Conservation (phyloP, 2,113 vertebrate species). For the Melospiza georgiana region DNA sequence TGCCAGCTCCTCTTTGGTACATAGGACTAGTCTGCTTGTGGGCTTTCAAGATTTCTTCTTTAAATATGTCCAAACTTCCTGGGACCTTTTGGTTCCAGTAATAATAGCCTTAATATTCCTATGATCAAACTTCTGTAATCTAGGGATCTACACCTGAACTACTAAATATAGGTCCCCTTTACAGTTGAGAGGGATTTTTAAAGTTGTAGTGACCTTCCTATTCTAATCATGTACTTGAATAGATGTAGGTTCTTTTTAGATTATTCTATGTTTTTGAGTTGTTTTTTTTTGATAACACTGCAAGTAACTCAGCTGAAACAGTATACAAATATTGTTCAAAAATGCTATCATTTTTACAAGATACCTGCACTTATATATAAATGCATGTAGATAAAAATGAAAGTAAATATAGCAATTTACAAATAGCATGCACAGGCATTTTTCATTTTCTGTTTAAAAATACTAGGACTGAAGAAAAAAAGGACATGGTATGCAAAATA, state of each 20-base stretch:
- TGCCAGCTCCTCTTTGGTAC: not conserved
- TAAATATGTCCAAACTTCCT: not conserved
- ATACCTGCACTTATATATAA: not conserved
- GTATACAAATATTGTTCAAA: not conserved
- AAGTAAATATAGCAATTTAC: not conserved
- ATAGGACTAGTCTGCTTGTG: rapidly evolving
- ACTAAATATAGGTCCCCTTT: not conserved
- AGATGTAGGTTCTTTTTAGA: not conserved
- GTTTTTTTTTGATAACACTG: not conserved
- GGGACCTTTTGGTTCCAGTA: not conserved
- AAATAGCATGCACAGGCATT: not conserved
- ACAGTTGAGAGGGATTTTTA: not conserved
- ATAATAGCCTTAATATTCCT: not conserved
- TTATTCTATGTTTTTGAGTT: not conserved
- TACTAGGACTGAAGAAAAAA: not conserved
- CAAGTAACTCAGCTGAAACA: not conserved
- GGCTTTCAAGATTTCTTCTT: not conserved
- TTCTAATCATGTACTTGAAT: not conserved
- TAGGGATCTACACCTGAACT: not conserved
- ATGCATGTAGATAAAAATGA: not conserved
- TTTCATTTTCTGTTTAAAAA: not conserved
- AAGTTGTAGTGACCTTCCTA: not conserved
- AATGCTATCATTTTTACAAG: not conserved
- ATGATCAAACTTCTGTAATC: not conserved
- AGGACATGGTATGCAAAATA: rapidly evolving